These are phyloP conservation scores for Myxocyprinus asiaticus DNA, from an alignment of 2,113 vertebrate species.

Conservation along the genomic window DNA sequence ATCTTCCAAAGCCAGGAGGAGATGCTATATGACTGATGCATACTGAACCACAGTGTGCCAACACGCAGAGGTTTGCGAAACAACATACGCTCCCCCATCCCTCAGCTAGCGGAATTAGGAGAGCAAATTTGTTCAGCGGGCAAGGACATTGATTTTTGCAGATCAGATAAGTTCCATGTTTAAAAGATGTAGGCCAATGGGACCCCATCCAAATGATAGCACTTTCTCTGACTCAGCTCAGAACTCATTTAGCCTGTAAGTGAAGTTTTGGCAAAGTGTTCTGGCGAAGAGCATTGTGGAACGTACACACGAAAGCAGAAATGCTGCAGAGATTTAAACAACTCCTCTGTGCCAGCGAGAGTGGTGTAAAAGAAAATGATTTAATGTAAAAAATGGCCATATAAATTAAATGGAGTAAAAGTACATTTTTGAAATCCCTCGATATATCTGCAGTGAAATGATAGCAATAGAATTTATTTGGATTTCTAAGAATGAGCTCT, in stretches of 20 bases:
- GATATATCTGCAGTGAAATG: slow-evolving; percentile 10
- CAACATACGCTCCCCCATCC: slow-evolving; percentile 2
- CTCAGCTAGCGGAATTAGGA: background rate
- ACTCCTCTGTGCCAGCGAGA: slow-evolving; percentile 1
- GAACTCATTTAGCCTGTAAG: slow-evolving; percentile 21
- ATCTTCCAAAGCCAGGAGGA: slow-evolving; percentile 38
- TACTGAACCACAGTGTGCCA: slow-evolving; percentile 33
- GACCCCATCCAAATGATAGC: slow-evolving; percentile 28
- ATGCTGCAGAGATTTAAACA: background rate
- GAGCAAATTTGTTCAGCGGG: slow-evolving; percentile 29
- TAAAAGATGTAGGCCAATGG: slow-evolving; percentile 44
- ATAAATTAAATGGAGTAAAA: too few species aligned
- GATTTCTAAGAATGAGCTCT: background rate
- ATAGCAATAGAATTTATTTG: background rate
- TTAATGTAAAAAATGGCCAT: too few species aligned
- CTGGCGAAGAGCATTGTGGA: slow-evolving; percentile 1
- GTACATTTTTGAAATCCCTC: too few species aligned
- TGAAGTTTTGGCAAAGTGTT: slow-evolving; percentile 21
- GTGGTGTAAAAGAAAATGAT: background rate
- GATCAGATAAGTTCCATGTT: slow-evolving; percentile 38
- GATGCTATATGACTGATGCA: slow-evolving; percentile 28
- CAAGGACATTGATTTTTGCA: slow-evolving; percentile 33
- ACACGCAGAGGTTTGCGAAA: slow-evolving; percentile 31
- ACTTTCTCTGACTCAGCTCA: background rate
- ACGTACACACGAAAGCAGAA: background rate